Evolutionary conservation across 2,797 vertebrate species (phyloP).

Genomic region (Xenopus petersii): DNA sequence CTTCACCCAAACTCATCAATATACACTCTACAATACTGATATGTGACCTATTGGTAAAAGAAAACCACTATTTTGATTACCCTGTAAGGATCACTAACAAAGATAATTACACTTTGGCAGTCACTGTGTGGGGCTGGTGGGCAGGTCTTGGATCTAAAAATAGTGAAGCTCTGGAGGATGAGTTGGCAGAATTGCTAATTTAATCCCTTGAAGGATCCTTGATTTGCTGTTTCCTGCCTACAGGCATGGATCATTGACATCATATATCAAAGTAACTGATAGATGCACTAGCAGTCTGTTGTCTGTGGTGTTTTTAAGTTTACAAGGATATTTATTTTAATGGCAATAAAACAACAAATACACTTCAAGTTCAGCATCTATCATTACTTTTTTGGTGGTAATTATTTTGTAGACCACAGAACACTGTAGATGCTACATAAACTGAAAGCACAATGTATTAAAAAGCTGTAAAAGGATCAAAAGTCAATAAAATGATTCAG

Average conservation of each 20-base stretch:
- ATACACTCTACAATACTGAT: background rate
- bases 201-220: background rate
- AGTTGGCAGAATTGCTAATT: slow-evolving; percentile 2
- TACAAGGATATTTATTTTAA: too few relatives aligned
- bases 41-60: slow-evolving; percentile 1
- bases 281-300: background rate
- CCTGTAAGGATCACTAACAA: background rate
- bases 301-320: background rate
- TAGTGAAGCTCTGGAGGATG: background rate
- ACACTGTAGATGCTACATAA: too few relatives aligned
- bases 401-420: too few relatives aligned
- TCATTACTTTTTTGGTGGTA: too few relatives aligned
- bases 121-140: background rate
- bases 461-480: background rate
- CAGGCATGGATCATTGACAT: background rate
- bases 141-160: background rate
- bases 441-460: too few relatives aligned
- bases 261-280: background rate
- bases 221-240: background rate
- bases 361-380: too few relatives aligned
- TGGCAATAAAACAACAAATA: too few relatives aligned
- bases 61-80: slow-evolving; percentile 2
- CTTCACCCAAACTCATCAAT: slow-evolving; percentile 5
- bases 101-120: slow-evolving; percentile 2
- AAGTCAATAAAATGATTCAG: background rate